These are phyloP conservation scores for Zaprionus capensis DNA, from an alignment of 1,140 invertebrate species.

Conservation along the genomic window DNA sequence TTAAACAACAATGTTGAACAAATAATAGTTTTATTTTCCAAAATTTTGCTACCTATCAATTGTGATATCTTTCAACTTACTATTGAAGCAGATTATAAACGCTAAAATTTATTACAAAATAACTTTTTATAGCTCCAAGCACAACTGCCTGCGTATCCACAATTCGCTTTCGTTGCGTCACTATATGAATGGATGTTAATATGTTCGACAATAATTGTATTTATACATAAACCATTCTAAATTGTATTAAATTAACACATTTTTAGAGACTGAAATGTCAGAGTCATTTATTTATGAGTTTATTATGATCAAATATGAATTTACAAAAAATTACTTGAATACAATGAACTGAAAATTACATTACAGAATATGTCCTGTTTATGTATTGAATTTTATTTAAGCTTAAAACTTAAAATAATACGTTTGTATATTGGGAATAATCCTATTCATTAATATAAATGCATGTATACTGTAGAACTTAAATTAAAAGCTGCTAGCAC, in stretches of 20 bases:
- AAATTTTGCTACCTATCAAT: neutral
- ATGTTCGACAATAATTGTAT: neutral
- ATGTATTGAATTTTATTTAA: conserved; percentile 68
- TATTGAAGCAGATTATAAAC: too few relatives aligned
- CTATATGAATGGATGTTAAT: too few relatives aligned
- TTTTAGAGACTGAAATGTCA: neutral
- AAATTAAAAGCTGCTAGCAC: conserved; percentile 57
- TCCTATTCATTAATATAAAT: conserved; percentile 72
- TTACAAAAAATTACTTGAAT: conserved; percentile 72
- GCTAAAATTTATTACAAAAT: too few relatives aligned
- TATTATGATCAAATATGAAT: conserved; percentile 72
- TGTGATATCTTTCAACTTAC: neutral
- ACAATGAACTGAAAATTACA: conserved; percentile 64
- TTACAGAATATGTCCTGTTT: conserved; percentile 56
- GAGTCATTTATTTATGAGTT: conserved; percentile 53
- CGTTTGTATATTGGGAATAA: conserved; percentile 52
- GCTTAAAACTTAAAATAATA: conserved; percentile 61
- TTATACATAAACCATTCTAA: neutral
- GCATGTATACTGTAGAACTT: conserved; percentile 75
- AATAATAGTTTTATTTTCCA: neutral
- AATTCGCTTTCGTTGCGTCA: too few relatives aligned
- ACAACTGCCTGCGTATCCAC: too few relatives aligned
- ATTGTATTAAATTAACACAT: neutral
- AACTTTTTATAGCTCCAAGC: too few relatives aligned
- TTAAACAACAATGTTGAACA: neutral